These are phyloP conservation scores for Scaptodrosophila latifasciaeformis DNA, from an alignment of 2,888 invertebrate genomes.

Conservation along the genomic window DNA sequence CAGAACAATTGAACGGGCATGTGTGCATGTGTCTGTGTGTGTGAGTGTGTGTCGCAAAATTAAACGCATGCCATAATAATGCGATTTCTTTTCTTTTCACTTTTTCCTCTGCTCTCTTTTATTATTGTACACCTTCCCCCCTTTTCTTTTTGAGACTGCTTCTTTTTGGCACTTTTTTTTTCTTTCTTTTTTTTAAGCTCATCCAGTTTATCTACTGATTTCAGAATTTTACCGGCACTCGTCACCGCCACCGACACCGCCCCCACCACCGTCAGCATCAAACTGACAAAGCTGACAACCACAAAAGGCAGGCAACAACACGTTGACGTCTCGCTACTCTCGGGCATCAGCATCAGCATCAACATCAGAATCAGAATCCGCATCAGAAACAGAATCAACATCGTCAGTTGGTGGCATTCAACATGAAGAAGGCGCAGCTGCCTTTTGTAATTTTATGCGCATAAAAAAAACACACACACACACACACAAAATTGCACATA, in stretches of 20 bases:
- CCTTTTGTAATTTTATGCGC: slow-evolving; percentile 53
- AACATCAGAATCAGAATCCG: neutral
- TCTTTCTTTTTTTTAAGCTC: too few relatives aligned
- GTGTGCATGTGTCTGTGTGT: slow-evolving; percentile 1
- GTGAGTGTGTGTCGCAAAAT: slow-evolving; percentile 35
- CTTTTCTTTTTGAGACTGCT: too few relatives aligned
- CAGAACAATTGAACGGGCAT: slow-evolving; percentile 37
- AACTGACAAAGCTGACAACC: slow-evolving; percentile 44
- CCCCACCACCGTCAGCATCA: neutral
- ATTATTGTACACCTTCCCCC: too few relatives aligned
- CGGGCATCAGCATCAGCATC: too few relatives aligned
- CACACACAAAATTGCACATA: too few relatives aligned
- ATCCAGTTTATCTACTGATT: too few relatives aligned
- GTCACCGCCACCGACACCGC: too few relatives aligned
- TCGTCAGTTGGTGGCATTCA: too few relatives aligned
- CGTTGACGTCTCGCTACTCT: too few relatives aligned
- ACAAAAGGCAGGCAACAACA: slow-evolving; percentile 31
- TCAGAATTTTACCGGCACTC: too few relatives aligned
- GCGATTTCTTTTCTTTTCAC: slow-evolving; percentile 55
- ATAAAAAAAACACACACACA: slow-evolving; percentile 58
- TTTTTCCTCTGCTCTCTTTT: too few relatives aligned
- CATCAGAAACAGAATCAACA: neutral
- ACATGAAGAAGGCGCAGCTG: slow-evolving; percentile 28
- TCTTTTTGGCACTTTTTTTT: too few relatives aligned
- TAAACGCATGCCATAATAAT: slow-evolving; percentile 66